Evolutionary conservation across 2,888 invertebrate species (phyloP).

Genomic region (Tipula confusa): DNA sequence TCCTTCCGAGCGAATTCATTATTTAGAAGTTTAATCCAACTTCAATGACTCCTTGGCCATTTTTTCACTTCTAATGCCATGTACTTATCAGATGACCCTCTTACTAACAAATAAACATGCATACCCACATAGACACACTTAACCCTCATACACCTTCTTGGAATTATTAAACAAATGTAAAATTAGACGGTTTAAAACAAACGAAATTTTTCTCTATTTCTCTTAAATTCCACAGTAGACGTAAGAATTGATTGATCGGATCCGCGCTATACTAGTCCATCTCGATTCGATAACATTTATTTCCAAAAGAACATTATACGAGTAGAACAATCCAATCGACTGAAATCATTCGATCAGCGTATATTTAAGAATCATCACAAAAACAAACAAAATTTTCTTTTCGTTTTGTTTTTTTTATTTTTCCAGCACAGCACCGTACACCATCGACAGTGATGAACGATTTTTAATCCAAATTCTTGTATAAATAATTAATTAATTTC

Average conservation of each 20-base stretch:
- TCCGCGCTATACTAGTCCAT: background rate
- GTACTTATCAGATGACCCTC: background rate
- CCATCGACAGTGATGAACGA: background rate
- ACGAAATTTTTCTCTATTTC: background rate
- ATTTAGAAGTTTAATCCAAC: too few species aligned
- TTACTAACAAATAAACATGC: background rate
- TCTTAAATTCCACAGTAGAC: background rate
- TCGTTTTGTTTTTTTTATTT: background rate
- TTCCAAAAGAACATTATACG: background rate
- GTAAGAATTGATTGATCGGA: conserved; percentile 9
- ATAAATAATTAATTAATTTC: background rate
- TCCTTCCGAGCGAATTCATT: too few species aligned
- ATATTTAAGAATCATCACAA: background rate
- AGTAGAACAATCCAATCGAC: background rate
- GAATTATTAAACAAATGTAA: background rate
- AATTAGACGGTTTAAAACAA: background rate
- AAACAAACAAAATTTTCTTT: background rate
- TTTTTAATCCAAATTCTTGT: background rate
- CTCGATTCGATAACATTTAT: background rate
- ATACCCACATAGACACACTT: too few species aligned
- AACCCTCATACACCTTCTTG: background rate
- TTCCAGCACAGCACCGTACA: conserved; percentile 3
- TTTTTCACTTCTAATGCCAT: too few species aligned
- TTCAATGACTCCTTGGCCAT: too few species aligned
- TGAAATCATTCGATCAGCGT: background rate